phyloP scores from a whole-genome alignment of 2,888 invertebrate species.

The Brassicogethes aeneus region DNA sequence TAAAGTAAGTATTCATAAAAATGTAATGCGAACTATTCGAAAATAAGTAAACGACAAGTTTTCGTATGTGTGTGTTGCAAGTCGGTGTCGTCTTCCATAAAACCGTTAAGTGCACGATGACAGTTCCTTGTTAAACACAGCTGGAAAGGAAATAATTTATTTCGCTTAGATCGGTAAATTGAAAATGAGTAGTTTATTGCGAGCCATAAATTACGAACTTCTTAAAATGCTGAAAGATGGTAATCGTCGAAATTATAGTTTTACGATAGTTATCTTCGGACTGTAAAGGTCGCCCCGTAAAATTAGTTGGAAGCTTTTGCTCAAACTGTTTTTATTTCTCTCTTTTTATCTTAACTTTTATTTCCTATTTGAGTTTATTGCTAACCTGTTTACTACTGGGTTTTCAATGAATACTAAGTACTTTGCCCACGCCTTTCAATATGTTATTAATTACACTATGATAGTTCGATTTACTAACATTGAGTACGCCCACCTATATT shows the following conservation, averaged over 20 bases:
- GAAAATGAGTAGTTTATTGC: slow-evolving; percentile 5
- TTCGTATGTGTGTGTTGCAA: too few relatives aligned
- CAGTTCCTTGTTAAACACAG: slow-evolving; percentile 7
- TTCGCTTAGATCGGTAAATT: slow-evolving; percentile 5
- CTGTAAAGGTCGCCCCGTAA: neutral
- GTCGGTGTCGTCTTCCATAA: neutral
- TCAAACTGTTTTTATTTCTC: neutral
- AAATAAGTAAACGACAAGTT: too few relatives aligned
- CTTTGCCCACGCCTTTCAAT: too few relatives aligned
- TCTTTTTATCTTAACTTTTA: too few relatives aligned
- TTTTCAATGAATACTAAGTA: too few relatives aligned
- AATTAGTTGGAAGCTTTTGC: neutral
- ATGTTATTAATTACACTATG: too few relatives aligned
- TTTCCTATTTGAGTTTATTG: too few relatives aligned
- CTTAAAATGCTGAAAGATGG: slow-evolving; percentile 2
- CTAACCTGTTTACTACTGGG: too few relatives aligned
- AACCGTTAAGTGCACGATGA: neutral
- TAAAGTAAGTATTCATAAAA: too few relatives aligned
- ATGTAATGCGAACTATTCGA: too few relatives aligned
- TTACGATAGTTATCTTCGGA: neutral
- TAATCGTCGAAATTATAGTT: neutral
- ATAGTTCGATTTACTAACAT: too few relatives aligned
- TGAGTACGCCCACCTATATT: too few relatives aligned
- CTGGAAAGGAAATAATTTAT: slow-evolving; percentile 6
- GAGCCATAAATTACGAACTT: slow-evolving; percentile 8